Percentiles rank a stretch among this genome's conserved stretches.
Evolutionary conservation across 2,113 vertebrate species (phyloP).

Genomic region (Stigmatopora argus): DNA sequence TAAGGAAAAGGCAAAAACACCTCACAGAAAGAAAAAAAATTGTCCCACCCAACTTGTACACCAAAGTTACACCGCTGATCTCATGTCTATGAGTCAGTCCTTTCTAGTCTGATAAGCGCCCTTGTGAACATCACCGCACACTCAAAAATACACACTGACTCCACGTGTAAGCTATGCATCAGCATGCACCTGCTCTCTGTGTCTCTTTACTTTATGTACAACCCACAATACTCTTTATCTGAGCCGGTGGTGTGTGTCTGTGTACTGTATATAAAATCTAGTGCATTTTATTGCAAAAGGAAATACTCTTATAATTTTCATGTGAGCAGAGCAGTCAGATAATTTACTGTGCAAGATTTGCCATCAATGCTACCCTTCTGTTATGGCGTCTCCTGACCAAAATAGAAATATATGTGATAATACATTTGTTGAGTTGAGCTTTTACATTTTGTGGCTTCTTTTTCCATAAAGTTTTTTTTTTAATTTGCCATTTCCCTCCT

Average conservation of each 20-base stretch:
- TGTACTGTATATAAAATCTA: too few species aligned
- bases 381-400: background rate
- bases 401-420: too few species aligned
- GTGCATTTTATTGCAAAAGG: too few species aligned
- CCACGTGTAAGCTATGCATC: constrained; percentile 46
- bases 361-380: background rate
- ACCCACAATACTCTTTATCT: background rate
- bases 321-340: too few species aligned
- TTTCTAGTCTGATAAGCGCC: constrained; percentile 9
- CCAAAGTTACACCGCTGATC: background rate
- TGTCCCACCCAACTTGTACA: too few species aligned
- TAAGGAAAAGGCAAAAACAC: too few species aligned
- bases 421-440: background rate
- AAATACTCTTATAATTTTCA: too few species aligned
- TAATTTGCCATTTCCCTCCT: background rate
- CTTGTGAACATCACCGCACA: constrained; percentile 37
- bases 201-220: background rate
- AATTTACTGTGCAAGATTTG: background rate
- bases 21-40: too few species aligned
- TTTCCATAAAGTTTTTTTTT: background rate
- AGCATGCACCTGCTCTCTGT: constrained; percentile 45
- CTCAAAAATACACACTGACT: constrained; percentile 68
- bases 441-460: background rate
- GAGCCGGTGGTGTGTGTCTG: too few species aligned
- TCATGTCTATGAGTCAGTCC: constrained; percentile 14